Percentiles rank a stretch among this genome's conserved stretches.
These are phyloP conservation scores for Leptinotarsa rubiginosa DNA, from an alignment of 2,888 invertebrate genomes.

Conservation along the genomic window DNA sequence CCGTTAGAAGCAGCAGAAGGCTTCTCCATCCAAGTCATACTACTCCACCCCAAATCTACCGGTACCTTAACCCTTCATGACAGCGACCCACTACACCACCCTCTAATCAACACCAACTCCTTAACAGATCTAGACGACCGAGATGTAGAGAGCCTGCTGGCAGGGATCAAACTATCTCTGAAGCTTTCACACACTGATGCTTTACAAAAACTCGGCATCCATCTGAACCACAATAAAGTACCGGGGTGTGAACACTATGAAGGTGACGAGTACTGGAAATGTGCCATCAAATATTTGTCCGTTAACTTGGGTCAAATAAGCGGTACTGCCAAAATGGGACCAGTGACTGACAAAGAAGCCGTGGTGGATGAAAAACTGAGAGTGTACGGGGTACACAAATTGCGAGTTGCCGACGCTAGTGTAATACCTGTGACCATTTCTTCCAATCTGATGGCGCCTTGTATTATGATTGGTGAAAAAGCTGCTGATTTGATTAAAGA, in stretches of 20 bases:
- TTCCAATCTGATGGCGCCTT: slow-evolving; percentile 77
- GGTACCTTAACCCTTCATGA: slow-evolving; percentile 78
- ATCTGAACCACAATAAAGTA: slow-evolving; percentile 60
- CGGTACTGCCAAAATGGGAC: slow-evolving; percentile 80
- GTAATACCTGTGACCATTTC: slow-evolving; percentile 74
- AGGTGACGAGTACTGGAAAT: slow-evolving; percentile 80
- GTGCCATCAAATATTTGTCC: slow-evolving; percentile 63
- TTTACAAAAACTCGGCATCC: slow-evolving; percentile 70
- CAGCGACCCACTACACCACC: slow-evolving; percentile 80
- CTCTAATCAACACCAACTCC: slow-evolving; percentile 84
- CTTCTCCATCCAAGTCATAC: slow-evolving; percentile 74
- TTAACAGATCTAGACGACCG: slow-evolving; percentile 70
- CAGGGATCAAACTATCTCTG: slow-evolving; percentile 71
- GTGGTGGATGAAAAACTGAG: slow-evolving; percentile 74
- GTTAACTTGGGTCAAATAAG: slow-evolving; percentile 55
- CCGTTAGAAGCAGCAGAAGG: slow-evolving; percentile 66
- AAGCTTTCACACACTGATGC: slow-evolving; percentile 71
- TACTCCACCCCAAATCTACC: slow-evolving; percentile 81
- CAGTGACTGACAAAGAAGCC: slow-evolving; percentile 70
- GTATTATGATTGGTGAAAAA: slow-evolving; percentile 79
- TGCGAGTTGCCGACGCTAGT: slow-evolving; percentile 77
- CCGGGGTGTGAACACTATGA: slow-evolving; percentile 68
- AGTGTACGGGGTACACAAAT: slow-evolving; percentile 71
- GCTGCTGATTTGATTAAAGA: slow-evolving; percentile 74
- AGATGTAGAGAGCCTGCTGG: slow-evolving; percentile 74